Evolutionary conservation across 2,797 vertebrate species (phyloP), one percentile per base, ranked within the genome.

Genomic region (Enoplosus armatus): DNA sequence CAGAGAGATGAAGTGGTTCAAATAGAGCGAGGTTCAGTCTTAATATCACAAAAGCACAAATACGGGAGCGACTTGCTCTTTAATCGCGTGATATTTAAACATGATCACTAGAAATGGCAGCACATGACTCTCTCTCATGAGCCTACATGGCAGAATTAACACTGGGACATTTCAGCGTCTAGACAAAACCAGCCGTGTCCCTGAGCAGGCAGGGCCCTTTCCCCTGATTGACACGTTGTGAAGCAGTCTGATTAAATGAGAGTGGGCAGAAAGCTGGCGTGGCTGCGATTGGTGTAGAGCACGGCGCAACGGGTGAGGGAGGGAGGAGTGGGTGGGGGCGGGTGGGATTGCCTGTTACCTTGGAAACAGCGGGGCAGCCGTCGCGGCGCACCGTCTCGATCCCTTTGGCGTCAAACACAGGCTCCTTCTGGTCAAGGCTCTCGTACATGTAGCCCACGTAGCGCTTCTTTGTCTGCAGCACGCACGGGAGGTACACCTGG

Each of bases 391-490:
- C 98, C 0, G 98, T 99, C 93, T 99, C 98, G 60, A 99, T 99
- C 80, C 98, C 98, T 95, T 99, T 99, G 91, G 98, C 98, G 9
- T 99, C 97, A 88, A 98, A 99, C 88, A 97, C 93, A 0, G 98
- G 97, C 86, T 98, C 97, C 86, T 98, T 98, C 78, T 99, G 98
- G 67, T 98, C 97, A 73, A 97, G 90, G 77, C 94, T 97, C 93
- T 99, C 98, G 83, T 99, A 99, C 98, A 98, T 99, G 88, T 99
- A 99, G 82, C 98, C 98, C 82, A 99, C 98, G 0, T 99, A 99
- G 15, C 98, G 97, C 93, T 99, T 99, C 85, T 99, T 99, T 24
- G 98, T 99, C 96, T 99, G 97, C 70, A 99, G 93, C 79, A 99
- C 96, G 82, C 98, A 99, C 6, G 98, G 98, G 80, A 99, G 95